Evolutionary conservation across 2,113 vertebrate species (phyloP).

Genomic region (Columbina picui): DNA sequence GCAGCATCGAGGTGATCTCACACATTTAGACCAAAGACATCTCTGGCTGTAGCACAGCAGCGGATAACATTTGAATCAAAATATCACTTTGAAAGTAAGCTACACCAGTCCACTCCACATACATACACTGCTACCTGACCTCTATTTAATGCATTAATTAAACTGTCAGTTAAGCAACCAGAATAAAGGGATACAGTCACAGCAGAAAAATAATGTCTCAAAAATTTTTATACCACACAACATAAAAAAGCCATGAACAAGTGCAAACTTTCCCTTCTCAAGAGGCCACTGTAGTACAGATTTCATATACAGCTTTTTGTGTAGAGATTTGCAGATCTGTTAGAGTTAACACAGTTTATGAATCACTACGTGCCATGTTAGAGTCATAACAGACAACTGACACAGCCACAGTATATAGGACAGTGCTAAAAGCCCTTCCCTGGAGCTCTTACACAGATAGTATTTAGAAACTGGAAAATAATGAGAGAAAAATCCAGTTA

Average conservation of each 20-base stretch:
- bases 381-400: background rate
- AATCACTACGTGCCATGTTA: background rate
- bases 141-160: background rate
- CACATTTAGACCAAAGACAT: rapidly evolving
- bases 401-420: rapidly evolving
- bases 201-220: rapidly evolving
- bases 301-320: background rate
- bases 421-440: background rate
- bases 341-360: background rate
- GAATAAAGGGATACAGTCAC: background rate
- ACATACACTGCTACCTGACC: rapidly evolving
- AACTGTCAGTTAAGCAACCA: background rate
- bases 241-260: background rate
- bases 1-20: background rate
- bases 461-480: background rate
- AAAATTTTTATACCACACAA: background rate
- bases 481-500: rapidly evolving
- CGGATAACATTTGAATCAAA: rapidly evolving
- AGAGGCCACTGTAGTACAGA: background rate
- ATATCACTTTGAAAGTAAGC: background rate
- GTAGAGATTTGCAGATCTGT: background rate
- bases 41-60: rapidly evolving
- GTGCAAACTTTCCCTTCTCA: background rate
- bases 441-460: rapidly evolving
- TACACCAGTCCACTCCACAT: rapidly evolving